Evolutionary conservation across 2,888 invertebrate genomes (phyloP), one percentile per base, ranked within the genome.

Genomic region (Dendrolimus houi): DNA sequence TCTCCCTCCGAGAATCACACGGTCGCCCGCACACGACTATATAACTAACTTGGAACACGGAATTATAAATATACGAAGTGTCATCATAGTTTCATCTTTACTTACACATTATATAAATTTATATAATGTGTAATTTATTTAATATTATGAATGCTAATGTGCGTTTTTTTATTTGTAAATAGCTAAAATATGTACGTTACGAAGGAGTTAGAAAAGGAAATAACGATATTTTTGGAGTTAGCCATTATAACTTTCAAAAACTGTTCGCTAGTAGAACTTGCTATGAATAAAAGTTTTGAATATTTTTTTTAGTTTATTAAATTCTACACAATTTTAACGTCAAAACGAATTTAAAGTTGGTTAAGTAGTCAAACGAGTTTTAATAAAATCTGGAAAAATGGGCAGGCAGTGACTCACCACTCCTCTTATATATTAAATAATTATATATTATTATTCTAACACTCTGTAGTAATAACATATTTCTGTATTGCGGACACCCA

Each of bases 1-100:
- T 86, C 85, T 79, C 85, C 84, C 84, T 81, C 68, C 77, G 68
- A 81, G 80, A 85, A 89, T 89, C 88, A 89, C 75, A 85, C 81
- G 87, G 77, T 80, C 84, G 77, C 82, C 81, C 78, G 84, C 81
- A 78, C 85, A 73, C 78, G 81, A 79, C 78, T 83, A 81, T 74
- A 72, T 75, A 68, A 65, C 65, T 67, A 62, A 60, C 60, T 60
- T 54, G 54, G 3, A 61, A 54, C 56, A 56, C 14, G 41, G 2
- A 41, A 1, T 40, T 41, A 56, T 7, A 41, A 41, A n/a, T 9
- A 17, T 41, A 6, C 1, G 8, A 9, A 54, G 8, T 41, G 47
- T 54, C 53, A 29, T 29, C 29, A 29, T 29, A 29, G 29, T 29
- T 29, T 29, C 3, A 29, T 6, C 29, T 14, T 42, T 57, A 63